Conservation (phyloP, 2,797 vertebrate species). For the Anabacerthia variegaticeps region DNA sequence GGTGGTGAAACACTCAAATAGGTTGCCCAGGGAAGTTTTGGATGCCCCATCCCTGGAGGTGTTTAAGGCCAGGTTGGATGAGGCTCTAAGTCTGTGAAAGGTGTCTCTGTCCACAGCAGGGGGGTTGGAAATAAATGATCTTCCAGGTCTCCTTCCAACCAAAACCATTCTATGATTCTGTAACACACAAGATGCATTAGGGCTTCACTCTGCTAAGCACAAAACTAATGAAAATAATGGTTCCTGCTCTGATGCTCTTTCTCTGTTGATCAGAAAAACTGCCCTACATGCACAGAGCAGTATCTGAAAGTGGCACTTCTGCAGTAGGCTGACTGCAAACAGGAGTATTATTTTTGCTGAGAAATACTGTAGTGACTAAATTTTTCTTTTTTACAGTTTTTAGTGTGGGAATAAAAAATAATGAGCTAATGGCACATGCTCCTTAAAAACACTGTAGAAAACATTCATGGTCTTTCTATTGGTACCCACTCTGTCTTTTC, state of each 20-base stretch:
- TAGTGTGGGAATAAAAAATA: not conserved
- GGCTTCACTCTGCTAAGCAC: not conserved
- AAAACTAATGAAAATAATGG: not conserved
- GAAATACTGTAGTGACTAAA: not conserved
- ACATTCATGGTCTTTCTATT: slow-evolving; percentile 58
- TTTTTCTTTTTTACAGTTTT: not conserved
- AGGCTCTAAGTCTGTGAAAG: not conserved
- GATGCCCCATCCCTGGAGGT: not conserved
- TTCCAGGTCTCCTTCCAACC: not conserved
- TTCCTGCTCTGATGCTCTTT: not conserved
- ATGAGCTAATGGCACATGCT: not conserved
- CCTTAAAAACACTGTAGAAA: slow-evolving; percentile 72
- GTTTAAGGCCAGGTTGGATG: not conserved
- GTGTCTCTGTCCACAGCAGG: not conserved
- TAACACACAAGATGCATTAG: not conserved
- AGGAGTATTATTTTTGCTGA: not conserved
- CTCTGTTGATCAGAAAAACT: not conserved
- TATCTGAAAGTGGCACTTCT: not conserved
- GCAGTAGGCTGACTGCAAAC: not conserved
- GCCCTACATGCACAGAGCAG: not conserved
- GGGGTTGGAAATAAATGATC: not conserved
- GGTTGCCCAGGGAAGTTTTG: not conserved
- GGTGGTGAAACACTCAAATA: not conserved
- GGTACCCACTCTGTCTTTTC: slow-evolving; percentile 62
- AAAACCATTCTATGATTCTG: not conserved